Conservation (phyloP, 2,888 invertebrate genomes). For the Blastobasis lacticolella region DNA sequence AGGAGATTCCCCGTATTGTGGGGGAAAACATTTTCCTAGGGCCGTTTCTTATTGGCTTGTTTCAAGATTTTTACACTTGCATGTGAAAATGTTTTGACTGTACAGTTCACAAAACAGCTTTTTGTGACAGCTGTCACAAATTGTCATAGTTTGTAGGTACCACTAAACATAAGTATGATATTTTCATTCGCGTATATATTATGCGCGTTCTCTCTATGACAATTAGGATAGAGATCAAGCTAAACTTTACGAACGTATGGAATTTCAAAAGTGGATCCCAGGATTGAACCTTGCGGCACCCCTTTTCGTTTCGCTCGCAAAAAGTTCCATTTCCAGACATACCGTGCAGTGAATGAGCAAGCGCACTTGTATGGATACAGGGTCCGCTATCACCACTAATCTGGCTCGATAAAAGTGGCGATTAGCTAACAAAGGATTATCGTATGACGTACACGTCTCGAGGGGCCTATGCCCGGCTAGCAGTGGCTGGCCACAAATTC, state of each 20-base stretch:
- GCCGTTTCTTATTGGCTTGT: too few species aligned
- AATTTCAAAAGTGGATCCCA: background rate
- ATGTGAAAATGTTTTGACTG: too few species aligned
- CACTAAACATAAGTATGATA: too few species aligned
- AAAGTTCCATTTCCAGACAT: background rate
- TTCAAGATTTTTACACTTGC: too few species aligned
- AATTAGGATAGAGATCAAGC: background rate
- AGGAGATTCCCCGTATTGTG: too few species aligned
- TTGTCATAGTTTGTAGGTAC: too few species aligned
- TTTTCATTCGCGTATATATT: too few species aligned
- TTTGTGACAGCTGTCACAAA: too few species aligned
- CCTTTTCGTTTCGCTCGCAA: background rate
- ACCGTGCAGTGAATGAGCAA: background rate
- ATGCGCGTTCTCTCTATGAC: too few species aligned
- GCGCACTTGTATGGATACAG: background rate
- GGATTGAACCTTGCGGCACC: background rate
- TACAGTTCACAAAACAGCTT: too few species aligned
- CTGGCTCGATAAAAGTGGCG: constrained; percentile 47
- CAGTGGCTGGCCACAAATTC: constrained; percentile 62
- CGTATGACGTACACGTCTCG: constrained; percentile 57
- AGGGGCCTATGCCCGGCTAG: constrained; percentile 53
- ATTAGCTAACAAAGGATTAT: constrained; percentile 63
- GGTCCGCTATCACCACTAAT: constrained; percentile 19
- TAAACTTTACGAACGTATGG: background rate
- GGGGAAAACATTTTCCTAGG: too few species aligned